Conservation (phyloP, 2,113 vertebrate species). For the Ceyx melanurus region DNA sequence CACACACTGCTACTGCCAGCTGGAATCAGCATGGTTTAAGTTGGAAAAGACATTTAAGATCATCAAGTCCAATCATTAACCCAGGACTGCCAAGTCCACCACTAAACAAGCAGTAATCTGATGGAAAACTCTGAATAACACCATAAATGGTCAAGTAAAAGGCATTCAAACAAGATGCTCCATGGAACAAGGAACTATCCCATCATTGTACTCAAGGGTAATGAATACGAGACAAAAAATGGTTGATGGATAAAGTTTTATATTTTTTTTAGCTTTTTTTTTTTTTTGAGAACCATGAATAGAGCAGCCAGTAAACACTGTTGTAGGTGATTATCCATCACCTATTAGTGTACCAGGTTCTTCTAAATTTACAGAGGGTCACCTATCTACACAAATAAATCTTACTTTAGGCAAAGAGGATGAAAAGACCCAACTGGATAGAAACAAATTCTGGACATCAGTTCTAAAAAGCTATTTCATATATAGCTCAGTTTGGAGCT, state of each 20-base stretch:
- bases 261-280: background rate
- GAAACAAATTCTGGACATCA: background rate
- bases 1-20: background rate
- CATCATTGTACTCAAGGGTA: background rate
- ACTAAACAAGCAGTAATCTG: background rate
- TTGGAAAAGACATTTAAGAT: background rate
- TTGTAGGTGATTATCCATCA: background rate
- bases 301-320: background rate
- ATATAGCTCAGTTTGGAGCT: background rate
- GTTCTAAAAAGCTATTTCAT: background rate
- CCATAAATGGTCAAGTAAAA: background rate
- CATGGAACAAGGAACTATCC: background rate
- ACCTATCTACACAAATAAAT: background rate
- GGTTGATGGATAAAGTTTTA: background rate
- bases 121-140: background rate
- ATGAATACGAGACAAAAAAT: background rate
- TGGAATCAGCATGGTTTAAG: background rate
- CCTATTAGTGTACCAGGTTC: background rate
- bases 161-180: background rate
- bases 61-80: background rate
- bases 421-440: background rate
- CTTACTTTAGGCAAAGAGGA: background rate
- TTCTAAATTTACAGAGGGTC: background rate
- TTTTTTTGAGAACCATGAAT: background rate
- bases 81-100: background rate